phyloP scores from a whole-genome alignment of 2,888 invertebrate species.

The Trissolcus brochymenae region DNA sequence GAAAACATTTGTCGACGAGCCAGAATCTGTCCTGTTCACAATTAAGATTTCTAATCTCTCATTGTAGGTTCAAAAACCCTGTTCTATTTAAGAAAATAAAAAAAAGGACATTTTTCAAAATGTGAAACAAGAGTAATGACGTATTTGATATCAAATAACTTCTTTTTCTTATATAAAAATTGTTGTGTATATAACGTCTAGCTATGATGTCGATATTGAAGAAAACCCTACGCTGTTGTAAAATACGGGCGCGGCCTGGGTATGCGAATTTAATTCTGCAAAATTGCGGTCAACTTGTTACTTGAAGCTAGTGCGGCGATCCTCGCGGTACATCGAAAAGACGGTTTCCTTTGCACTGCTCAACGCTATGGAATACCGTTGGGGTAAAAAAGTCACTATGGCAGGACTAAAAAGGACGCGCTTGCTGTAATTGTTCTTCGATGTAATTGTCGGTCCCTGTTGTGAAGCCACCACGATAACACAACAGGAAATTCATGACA shows the following conservation, averaged over 20 bases:
- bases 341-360: slow-evolving; percentile 64
- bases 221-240: slow-evolving; percentile 2
- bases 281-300: slow-evolving; percentile 54
- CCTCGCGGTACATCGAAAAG: slow-evolving; percentile 59
- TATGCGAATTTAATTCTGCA: slow-evolving; percentile 50
- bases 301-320: slow-evolving; percentile 28
- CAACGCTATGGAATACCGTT: slow-evolving; percentile 63
- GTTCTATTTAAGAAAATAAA: too few relatives aligned
- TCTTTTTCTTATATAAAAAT: too few relatives aligned
- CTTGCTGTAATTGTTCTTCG: slow-evolving; percentile 73
- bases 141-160: too few relatives aligned
- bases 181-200: too few relatives aligned
- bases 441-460: slow-evolving; percentile 68
- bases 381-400: slow-evolving; percentile 67
- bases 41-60: neutral
- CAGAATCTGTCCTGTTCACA: too few relatives aligned
- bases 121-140: too few relatives aligned
- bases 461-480: slow-evolving; percentile 40
- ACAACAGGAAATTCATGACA: slow-evolving; percentile 50
- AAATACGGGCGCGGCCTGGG: slow-evolving; percentile 14
- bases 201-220: neutral
- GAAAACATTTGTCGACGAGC: too few relatives aligned
- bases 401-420: slow-evolving; percentile 67
- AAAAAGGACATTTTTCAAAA: too few relatives aligned
- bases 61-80: too few relatives aligned